A percentile compares a stretch with the other conserved stretches of the same genome.
These are phyloP conservation scores for Typhlichthys subterraneus DNA, from an alignment of 2,797 vertebrate species.

Conservation along the genomic window DNA sequence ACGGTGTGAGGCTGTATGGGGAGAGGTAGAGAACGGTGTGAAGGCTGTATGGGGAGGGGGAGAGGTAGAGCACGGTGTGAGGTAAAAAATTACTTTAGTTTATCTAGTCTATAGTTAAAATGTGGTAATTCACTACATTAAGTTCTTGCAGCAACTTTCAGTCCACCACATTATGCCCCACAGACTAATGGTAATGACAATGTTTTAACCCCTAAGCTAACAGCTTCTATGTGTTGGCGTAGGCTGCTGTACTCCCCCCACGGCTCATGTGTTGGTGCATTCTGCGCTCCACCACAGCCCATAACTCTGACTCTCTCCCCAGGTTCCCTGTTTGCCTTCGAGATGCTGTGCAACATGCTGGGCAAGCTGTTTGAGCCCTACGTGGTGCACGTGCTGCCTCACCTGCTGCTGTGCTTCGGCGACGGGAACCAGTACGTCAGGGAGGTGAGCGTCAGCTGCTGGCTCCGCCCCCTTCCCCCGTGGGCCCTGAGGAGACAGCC, in stretches of 20 bases:
- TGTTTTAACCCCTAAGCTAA: no score
- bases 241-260: no score
- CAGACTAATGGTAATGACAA: no score
- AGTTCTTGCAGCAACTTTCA: neutral
- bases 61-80: no score
- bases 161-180: no score
- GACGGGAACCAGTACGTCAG: conserved; percentile 97
- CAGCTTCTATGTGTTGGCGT: neutral
- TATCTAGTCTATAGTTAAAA: neutral
- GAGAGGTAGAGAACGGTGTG: no score
- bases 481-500: no score
- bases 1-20: no score
- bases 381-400: conserved; percentile 95
- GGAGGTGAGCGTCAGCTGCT: conserved; percentile 83
- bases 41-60: no score
- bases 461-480: neutral
- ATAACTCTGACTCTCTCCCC: neutral
- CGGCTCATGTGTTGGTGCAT: no score
- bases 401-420: conserved; percentile 95
- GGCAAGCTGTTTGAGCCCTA: conserved; percentile 98
- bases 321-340: conserved; percentile 97
- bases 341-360: conserved; percentile 99
- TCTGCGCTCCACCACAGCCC: no score
- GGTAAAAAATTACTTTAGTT: neutral
- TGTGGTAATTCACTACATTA: neutral